Base-by-base conservation (phyloP, 2,797 vertebrate species). In the Schizopygopsis pylzovi region DNA sequence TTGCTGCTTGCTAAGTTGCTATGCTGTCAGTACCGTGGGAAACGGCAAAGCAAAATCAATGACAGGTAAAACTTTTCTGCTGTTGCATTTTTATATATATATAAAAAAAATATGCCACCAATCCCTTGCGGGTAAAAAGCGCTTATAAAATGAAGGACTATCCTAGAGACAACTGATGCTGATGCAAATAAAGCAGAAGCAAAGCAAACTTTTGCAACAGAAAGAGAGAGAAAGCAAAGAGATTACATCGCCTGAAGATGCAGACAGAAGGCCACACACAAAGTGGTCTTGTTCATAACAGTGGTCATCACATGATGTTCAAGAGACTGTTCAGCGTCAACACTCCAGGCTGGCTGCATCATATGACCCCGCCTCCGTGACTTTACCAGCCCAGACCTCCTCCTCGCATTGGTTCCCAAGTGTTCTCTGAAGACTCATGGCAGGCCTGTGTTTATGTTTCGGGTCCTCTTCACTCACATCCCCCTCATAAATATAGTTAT, bases 261-360 rank as follows among this genome's bases (percentile, higher is more conserved):
- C 70, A 73, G 56, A 45, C 59, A 84, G 79, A 90, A 87, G 68
- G 76, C 52, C 88, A 89, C 87, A 93, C 89, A 94, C 92, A 93
- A 86, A 88, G 89, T 88, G 90, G 79, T 88, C 89, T 90, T 95
- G 93, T 95, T 94, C 89, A 89, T 90, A 92, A 92, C 88, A 85
- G 83, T 88, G 83, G 89, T 90, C 90, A 92, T 96, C 96, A 96
- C 94, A 95, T 96, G 96, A 92, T 94, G 89, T 95, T 94, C 94
- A 95, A 95, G 92, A 95, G 93, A 95, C 93, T 93, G 88, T 88
- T 92, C 81, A 88, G 90, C 87, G 91, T 92, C 90, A 85, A 93
- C 92, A 89, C 92, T 93, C 92, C 81, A 91, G 94, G 93, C 93
- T 88, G 90, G 83, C 45, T 90, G 91, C 90, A 94, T 95, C 95